phyloP scores from a whole-genome alignment of 2,113 vertebrate species.

The Scalopus aquaticus region DNA sequence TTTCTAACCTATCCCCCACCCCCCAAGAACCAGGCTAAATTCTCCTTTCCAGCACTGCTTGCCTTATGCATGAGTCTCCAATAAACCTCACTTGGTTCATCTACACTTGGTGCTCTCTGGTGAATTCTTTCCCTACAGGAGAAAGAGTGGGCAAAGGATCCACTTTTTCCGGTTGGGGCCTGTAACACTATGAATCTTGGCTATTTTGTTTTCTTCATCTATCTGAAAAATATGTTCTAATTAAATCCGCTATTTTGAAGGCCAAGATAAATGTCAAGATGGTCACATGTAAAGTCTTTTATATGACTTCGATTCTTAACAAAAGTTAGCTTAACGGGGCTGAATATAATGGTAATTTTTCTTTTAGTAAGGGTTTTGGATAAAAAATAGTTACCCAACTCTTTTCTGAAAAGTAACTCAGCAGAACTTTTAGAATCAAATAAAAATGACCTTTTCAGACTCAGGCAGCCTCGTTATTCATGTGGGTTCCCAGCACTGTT shows the following conservation, averaged over 20 bases:
- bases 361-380: slow-evolving; percentile 26
- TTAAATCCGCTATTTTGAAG: slow-evolving; percentile 29
- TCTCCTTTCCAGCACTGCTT: too few species aligned
- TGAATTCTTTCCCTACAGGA: too few species aligned
- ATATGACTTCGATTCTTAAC: slow-evolving; percentile 13
- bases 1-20: too few species aligned
- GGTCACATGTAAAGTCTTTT: neutral
- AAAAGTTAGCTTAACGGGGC: slow-evolving; percentile 38
- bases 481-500: neutral
- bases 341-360: slow-evolving; percentile 28
- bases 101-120: too few species aligned
- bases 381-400: slow-evolving; percentile 42
- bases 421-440: slow-evolving; percentile 49
- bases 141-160: too few species aligned
- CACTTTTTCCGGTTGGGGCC: too few species aligned
- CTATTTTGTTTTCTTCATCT: slow-evolving; percentile 30
- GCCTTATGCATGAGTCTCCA: too few species aligned
- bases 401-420: neutral
- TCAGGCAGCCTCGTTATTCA: neutral
- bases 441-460: slow-evolving; percentile 41
- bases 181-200: neutral
- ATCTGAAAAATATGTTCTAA: slow-evolving; percentile 33
- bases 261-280: neutral
- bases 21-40: too few species aligned
- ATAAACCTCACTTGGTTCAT: too few species aligned